Evolutionary conservation across 2,888 invertebrate species (phyloP).

Genomic region (Tethea ocularis): DNA sequence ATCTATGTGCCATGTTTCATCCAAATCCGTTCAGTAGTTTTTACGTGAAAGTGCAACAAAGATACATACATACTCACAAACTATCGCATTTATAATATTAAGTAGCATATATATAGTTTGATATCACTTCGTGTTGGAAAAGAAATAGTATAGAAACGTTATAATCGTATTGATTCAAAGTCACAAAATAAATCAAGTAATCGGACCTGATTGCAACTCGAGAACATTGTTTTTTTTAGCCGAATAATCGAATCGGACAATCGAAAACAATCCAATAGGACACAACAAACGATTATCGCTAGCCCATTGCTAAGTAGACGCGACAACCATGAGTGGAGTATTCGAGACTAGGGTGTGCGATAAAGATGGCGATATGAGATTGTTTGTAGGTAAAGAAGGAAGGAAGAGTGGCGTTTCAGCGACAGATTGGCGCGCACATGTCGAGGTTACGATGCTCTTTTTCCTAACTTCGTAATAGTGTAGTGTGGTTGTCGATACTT

Average conservation of each 20-base stretch:
- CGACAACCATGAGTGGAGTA: constrained; percentile 57
- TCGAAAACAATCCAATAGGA: constrained; percentile 69
- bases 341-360: constrained; percentile 49
- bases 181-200: constrained; percentile 24
- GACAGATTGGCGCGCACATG: constrained; percentile 83
- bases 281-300: constrained; percentile 70
- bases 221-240: constrained; percentile 45
- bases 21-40: too few species aligned
- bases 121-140: background rate
- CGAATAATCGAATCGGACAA: constrained; percentile 70
- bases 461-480: constrained; percentile 54
- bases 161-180: background rate
- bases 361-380: constrained; percentile 31
- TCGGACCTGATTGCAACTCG: constrained; percentile 40
- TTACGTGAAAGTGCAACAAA: too few species aligned
- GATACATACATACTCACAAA: too few species aligned
- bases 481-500: constrained; percentile 35
- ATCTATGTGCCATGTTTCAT: too few species aligned
- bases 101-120: too few species aligned
- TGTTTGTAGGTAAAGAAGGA: constrained; percentile 41
- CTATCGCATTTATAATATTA: too few species aligned
- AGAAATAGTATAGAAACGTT: too few species aligned
- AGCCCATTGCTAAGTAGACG: constrained; percentile 70
- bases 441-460: constrained; percentile 81
- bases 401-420: constrained; percentile 64